Evolutionary conservation across 2,888 invertebrate species (phyloP).

Genomic region (Seladonia tumulorum): DNA sequence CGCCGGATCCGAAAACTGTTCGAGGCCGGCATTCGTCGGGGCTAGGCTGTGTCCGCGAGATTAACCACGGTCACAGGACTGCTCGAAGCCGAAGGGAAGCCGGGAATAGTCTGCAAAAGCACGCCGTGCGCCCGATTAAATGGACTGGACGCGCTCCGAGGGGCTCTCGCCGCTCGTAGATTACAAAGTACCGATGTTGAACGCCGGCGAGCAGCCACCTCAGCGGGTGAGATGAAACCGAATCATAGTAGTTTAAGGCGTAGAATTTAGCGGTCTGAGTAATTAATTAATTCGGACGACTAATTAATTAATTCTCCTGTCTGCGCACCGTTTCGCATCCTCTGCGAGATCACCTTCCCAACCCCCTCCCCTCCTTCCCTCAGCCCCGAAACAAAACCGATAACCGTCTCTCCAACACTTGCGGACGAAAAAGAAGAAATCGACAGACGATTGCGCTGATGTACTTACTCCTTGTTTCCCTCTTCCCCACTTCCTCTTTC

Average conservation of each 20-base stretch:
- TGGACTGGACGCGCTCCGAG: slow-evolving; percentile 84
- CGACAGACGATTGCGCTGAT: slow-evolving; percentile 54
- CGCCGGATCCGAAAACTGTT: neutral
- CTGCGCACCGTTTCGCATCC: slow-evolving; percentile 73
- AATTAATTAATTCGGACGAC: slow-evolving; percentile 72
- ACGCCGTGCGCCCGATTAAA: slow-evolving; percentile 76
- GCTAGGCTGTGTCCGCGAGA: neutral
- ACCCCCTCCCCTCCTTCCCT: neutral
- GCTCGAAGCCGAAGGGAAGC: slow-evolving; percentile 75
- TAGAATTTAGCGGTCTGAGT: slow-evolving; percentile 80
- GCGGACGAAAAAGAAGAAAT: neutral
- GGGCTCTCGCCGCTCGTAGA: slow-evolving; percentile 74
- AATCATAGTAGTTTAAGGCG: slow-evolving; percentile 79
- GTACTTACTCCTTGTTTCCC: slow-evolving; percentile 64
- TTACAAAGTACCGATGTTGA: slow-evolving; percentile 56
- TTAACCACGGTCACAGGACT: slow-evolving; percentile 41
- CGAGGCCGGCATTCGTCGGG: neutral
- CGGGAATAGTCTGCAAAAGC: slow-evolving; percentile 78
- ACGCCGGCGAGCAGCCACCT: slow-evolving; percentile 76
- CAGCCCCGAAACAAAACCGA: neutral
- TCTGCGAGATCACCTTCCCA: slow-evolving; percentile 26
- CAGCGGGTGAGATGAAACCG: slow-evolving; percentile 82
- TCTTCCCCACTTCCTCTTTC: slow-evolving; percentile 36
- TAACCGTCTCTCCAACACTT: neutral
- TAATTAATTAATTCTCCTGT: slow-evolving; percentile 65